Evolutionary conservation across 2,113 vertebrate species (phyloP).

Genomic region (Engystomops pustulosus): DNA sequence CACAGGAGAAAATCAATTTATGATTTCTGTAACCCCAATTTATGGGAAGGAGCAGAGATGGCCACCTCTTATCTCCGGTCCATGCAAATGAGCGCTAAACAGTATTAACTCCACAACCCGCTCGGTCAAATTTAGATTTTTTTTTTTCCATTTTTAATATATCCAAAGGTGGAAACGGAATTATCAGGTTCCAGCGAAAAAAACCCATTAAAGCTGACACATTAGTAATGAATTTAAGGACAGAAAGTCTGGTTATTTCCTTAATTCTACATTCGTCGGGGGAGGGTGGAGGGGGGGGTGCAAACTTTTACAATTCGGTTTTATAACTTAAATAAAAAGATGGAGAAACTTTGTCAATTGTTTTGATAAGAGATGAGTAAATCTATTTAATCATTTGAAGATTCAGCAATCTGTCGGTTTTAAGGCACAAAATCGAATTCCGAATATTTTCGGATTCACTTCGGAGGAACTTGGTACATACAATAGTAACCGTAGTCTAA

Average conservation of each 20-base stretch:
- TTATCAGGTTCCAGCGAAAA: background rate
- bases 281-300: too few species aligned
- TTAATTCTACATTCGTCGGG: too few species aligned
- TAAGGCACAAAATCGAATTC: too few species aligned
- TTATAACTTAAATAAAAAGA: background rate
- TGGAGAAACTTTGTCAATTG: background rate
- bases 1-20: background rate
- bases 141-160: background rate
- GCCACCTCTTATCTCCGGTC: background rate
- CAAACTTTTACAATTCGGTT: background rate
- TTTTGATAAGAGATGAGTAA: background rate
- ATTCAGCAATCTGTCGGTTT: too few species aligned
- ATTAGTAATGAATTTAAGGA: background rate
- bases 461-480: too few species aligned
- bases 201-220: background rate
- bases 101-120: background rate
- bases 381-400: too few species aligned
- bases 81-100: conserved; percentile 14
- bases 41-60: background rate
- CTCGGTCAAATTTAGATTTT: background rate
- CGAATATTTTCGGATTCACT: too few species aligned
- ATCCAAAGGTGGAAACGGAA: conserved; percentile 11
- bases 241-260: too few species aligned
- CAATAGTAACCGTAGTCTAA: too few species aligned
- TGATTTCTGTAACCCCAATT: conserved; percentile 33